Conservation (phyloP, 2,113 vertebrate genomes). For the Xenus cinereus region DNA sequence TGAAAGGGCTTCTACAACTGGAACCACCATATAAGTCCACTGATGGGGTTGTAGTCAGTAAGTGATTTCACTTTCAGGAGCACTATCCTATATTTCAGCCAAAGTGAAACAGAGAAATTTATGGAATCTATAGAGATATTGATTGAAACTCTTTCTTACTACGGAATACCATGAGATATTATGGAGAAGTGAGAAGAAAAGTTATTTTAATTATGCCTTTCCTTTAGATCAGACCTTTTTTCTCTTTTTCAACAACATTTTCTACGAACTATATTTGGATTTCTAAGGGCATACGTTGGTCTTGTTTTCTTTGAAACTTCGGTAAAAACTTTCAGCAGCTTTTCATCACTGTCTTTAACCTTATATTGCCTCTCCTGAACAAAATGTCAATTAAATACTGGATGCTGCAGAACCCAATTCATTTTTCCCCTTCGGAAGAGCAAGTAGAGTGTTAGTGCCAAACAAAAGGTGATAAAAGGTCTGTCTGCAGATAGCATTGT, state of each 20-base stretch:
- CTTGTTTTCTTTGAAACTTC: not conserved
- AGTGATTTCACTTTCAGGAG: not conserved
- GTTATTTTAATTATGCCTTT: not conserved
- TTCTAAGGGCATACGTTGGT: not conserved
- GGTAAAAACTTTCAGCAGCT: not conserved
- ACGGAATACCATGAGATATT: not conserved
- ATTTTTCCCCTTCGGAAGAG: not conserved
- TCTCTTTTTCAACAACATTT: not conserved
- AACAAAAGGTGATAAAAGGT: not conserved
- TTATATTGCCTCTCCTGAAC: not conserved
- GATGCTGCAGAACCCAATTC: not conserved
- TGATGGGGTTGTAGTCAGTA: not conserved
- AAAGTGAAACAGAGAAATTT: not conserved
- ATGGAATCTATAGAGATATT: not conserved
- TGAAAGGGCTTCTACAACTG: not conserved
- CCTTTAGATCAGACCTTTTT: not conserved
- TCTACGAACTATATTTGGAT: not conserved
- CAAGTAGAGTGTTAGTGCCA: not conserved
- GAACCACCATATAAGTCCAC: not conserved
- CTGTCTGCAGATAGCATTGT: not conserved
- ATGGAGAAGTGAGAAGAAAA: not conserved
- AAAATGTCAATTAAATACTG: not conserved
- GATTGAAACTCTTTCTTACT: not conserved
- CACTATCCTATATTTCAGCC: not conserved
- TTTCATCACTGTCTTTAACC: not conserved